phyloP scores from a whole-genome alignment of 1,140 invertebrate genomes.

The Meteorus sp. region DNA sequence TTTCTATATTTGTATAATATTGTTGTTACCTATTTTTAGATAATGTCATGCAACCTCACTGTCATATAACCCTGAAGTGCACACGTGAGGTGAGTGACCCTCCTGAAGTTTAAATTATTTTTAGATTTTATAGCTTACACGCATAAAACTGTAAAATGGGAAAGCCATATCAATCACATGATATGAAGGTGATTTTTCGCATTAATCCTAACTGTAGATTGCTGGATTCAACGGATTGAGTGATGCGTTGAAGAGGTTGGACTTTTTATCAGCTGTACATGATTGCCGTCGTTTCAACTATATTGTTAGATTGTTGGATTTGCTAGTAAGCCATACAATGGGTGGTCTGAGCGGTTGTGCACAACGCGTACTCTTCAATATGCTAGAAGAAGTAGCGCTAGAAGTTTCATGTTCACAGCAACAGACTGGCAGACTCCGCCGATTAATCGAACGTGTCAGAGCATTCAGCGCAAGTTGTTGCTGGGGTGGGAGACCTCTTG shows the following conservation, averaged over 20 bases:
- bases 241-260: slow-evolving; percentile 91
- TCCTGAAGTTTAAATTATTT: slow-evolving; percentile 33
- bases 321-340: slow-evolving; percentile 74
- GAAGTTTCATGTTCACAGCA: slow-evolving; percentile 87
- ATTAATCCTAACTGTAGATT: slow-evolving; percentile 74
- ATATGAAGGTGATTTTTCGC: slow-evolving; percentile 10
- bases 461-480: slow-evolving; percentile 70
- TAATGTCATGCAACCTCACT: slow-evolving; percentile 78
- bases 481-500: slow-evolving; percentile 82
- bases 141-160: not conserved
- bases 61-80: slow-evolving; percentile 89
- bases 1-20: not conserved
- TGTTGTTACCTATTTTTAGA: slow-evolving; percentile 45
- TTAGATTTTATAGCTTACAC: slow-evolving; percentile 38
- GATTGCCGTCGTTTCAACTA: slow-evolving; percentile 95
- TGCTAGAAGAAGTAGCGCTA: slow-evolving; percentile 91
- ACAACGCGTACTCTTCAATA: slow-evolving; percentile 88
- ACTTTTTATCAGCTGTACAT: slow-evolving; percentile 91
- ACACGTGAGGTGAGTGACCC: slow-evolving; percentile 79
- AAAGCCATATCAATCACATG: not conserved
- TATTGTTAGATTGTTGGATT: slow-evolving; percentile 88
- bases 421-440: slow-evolving; percentile 80
- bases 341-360: slow-evolving; percentile 86
- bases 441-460: slow-evolving; percentile 74
- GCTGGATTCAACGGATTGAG: slow-evolving; percentile 93